A percentile compares a stretch with the other conserved stretches of the same genome.
phyloP scores from a whole-genome alignment of 2,797 vertebrate species.

The Pampus argenteus region DNA sequence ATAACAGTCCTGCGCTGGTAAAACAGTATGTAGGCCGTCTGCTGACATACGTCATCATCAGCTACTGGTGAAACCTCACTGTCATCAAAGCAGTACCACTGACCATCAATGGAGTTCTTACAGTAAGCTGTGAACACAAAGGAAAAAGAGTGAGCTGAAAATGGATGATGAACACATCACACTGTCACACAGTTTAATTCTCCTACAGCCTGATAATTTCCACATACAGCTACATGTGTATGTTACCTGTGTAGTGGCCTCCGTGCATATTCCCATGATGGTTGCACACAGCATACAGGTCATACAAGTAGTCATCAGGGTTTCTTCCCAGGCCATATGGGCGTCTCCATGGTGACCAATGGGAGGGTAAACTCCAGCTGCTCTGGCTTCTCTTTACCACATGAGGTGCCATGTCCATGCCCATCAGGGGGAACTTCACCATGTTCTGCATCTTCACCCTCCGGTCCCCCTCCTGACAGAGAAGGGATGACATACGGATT shows the following conservation, averaged over 20 bases:
- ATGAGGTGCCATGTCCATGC: conserved; percentile 98
- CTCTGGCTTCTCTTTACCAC: conserved; percentile 99
- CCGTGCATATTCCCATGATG: conserved; percentile 99
- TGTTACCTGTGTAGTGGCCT: conserved; percentile 96
- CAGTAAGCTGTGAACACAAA: conserved; percentile 88
- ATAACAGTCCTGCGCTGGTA: conserved; percentile 96
- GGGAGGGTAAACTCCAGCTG: conserved; percentile 98
- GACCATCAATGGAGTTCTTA: conserved; percentile 97
- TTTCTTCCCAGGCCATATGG: conserved; percentile 96
- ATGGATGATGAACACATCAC: background rate
- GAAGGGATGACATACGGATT: background rate
- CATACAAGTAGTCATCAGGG: conserved; percentile 97
- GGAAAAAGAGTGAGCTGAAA: background rate
- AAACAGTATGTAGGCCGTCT: conserved; percentile 96
- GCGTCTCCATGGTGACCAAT: conserved; percentile 98
- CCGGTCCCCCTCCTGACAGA: conserved; percentile 91
- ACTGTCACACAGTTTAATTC: background rate
- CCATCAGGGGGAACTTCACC: conserved; percentile 93
- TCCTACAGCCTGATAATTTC: background rate
- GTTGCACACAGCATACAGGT: conserved; percentile 98
- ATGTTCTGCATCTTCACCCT: conserved; percentile 98
- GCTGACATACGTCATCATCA: conserved; percentile 95
- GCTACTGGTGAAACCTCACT: conserved; percentile 94
- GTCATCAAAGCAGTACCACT: conserved; percentile 99
- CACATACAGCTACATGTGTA: background rate